A percentile compares a stretch with the other conserved stretches of the same genome.
These are phyloP conservation scores for Thalpophila matura DNA, from an alignment of 2,888 invertebrate species.

Conservation along the genomic window DNA sequence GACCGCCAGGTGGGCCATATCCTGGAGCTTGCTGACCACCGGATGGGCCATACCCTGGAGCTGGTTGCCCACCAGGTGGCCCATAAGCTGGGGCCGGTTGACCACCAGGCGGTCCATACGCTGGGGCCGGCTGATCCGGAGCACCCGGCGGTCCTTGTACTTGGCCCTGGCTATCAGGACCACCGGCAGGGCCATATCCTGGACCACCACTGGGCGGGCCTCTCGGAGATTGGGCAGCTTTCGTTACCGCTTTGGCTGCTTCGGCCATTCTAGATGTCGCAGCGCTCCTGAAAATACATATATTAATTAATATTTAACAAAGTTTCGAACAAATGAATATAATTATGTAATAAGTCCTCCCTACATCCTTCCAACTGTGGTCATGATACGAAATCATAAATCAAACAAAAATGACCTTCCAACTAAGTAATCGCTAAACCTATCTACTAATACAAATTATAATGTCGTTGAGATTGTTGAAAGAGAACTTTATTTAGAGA, in stretches of 20 bases:
- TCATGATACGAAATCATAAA: no score
- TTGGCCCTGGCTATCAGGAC: no score
- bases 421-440: no score
- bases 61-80: not conserved
- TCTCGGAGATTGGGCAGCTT: not conserved
- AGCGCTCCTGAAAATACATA: conserved; percentile 15
- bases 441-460: no score
- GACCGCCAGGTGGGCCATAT: not conserved
- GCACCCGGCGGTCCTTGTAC: not conserved
- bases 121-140: not conserved
- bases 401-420: no score
- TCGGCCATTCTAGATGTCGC: conserved; percentile 2
- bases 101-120: not conserved
- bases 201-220: no score
- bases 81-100: not conserved
- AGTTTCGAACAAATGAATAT: no score
- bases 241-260: conserved; percentile 2
- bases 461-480: no score
- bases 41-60: not conserved
- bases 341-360: no score
- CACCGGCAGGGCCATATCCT: no score
- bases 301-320: not conserved
- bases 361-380: no score
- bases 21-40: not conserved
- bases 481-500: no score